Percentiles rank a stretch among this genome's conserved stretches.
phyloP scores from a whole-genome alignment of 2,797 vertebrate species.

The Rachycentron canadum region DNA sequence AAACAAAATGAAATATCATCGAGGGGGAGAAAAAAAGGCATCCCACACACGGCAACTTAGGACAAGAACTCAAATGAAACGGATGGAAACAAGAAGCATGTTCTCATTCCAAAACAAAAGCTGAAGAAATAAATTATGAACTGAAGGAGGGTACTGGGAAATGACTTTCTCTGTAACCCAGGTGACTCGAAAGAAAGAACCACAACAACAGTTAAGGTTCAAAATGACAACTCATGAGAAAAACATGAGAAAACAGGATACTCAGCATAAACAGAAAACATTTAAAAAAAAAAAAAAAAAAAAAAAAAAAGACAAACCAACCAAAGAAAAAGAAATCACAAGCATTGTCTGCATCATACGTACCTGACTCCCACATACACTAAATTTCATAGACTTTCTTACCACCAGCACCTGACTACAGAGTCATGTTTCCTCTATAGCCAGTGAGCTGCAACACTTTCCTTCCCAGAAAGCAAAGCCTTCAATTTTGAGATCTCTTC shows the following conservation, averaged over 20 bases:
- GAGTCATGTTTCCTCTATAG: conserved; percentile 66
- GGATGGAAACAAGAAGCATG: conserved; percentile 64
- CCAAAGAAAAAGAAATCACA: conserved; percentile 68
- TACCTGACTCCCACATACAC: conserved; percentile 87
- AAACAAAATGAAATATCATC: conserved; percentile 60
- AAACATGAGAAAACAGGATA: conserved; percentile 61
- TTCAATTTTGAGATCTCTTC: conserved; percentile 21
- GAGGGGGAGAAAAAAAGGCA: conserved; percentile 43
- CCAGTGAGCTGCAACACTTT: conserved; percentile 75
- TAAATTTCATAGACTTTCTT: conserved; percentile 88
- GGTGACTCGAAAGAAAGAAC: conserved; percentile 75
- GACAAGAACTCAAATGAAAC: conserved; percentile 64
- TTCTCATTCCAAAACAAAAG: conserved; percentile 71
- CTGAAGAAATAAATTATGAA: conserved; percentile 66
- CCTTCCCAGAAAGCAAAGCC: conserved; percentile 59
- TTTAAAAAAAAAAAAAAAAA: conserved; percentile 50
- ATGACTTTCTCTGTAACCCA: conserved; percentile 75
- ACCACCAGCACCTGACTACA: conserved; percentile 85
- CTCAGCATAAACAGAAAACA: conserved; percentile 71
- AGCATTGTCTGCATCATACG: conserved; percentile 83
- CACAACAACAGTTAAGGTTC: conserved; percentile 67
- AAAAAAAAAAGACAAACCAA: conserved; percentile 42
- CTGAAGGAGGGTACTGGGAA: conserved; percentile 71
- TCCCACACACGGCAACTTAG: conserved; percentile 66
- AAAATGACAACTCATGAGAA: conserved; percentile 79